Conservation (phyloP, 2,888 invertebrate genomes). For the Entomobrya proxima region DNA sequence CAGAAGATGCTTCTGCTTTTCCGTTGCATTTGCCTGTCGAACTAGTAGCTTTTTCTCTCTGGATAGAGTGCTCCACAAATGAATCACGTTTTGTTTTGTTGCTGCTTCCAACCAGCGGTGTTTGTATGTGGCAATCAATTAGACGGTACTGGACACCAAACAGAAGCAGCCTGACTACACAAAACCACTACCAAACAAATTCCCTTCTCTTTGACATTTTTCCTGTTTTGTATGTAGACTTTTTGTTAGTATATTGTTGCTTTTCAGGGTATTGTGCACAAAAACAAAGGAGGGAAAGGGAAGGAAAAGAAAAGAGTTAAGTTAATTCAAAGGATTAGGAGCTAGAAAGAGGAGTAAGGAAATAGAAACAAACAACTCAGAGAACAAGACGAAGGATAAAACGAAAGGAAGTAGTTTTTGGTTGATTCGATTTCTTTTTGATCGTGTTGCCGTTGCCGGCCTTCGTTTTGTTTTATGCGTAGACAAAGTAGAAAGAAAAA, state of each 20-base stretch:
- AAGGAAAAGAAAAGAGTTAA: slow-evolving; percentile 14
- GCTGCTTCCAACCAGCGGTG: neutral
- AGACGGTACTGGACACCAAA: slow-evolving; percentile 68
- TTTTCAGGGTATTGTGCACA: neutral
- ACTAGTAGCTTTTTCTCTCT: neutral
- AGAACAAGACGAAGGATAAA: neutral
- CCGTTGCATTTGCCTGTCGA: neutral
- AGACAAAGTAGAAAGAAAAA: neutral
- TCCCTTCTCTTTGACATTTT: slow-evolving; percentile 49
- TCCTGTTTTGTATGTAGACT: neutral
- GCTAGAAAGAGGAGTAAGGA: slow-evolving; percentile 5
- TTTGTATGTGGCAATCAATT: slow-evolving; percentile 63
- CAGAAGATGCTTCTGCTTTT: slow-evolving; percentile 18
- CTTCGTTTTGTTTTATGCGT: neutral
- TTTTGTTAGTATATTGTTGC: neutral
- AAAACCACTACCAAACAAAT: neutral
- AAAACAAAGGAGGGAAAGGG: neutral
- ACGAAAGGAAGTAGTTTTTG: slow-evolving; percentile 25
- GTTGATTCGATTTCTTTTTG: slow-evolving; percentile 7
- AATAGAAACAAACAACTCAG: slow-evolving; percentile 12
- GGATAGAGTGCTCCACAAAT: neutral
- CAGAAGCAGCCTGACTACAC: slow-evolving; percentile 10
- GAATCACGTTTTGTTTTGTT: neutral
- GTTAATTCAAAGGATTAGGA: slow-evolving; percentile 43
- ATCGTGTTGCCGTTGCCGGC: neutral